Evolutionary conservation across 2,113 vertebrate genomes (phyloP).

Genomic region (Mohoua ochrocephala): DNA sequence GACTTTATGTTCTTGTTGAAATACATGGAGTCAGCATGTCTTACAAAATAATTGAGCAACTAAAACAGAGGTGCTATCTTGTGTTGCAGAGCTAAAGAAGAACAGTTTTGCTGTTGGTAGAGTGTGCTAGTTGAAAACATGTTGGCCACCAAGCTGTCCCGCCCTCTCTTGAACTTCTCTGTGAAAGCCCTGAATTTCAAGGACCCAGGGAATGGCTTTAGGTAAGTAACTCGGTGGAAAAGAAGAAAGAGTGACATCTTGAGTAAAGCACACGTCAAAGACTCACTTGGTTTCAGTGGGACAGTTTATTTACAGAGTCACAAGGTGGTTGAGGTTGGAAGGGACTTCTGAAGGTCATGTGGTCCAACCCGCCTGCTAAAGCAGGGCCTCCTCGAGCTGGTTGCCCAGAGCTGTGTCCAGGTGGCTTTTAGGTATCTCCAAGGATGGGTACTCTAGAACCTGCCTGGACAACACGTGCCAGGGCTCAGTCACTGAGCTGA

Average conservation of each 20-base stretch:
- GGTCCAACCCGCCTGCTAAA: neutral
- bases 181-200: conserved; percentile 45
- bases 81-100: conserved; percentile 58
- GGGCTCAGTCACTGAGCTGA: neutral
- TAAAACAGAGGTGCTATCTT: neutral
- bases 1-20: conserved; percentile 15
- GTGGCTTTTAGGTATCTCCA: neutral
- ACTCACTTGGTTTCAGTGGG: neutral
- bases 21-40: neutral
- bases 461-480: neutral
- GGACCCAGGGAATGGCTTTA: neutral
- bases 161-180: conserved; percentile 45
- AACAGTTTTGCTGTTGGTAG: neutral
- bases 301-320: neutral
- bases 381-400: neutral
- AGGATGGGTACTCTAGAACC: neutral
- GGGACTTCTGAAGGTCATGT: neutral
- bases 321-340: neutral
- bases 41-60: neutral
- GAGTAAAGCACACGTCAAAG: neutral
- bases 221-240: conserved; percentile 34
- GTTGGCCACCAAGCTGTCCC: conserved; percentile 61
- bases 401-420: neutral
- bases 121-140: conserved; percentile 2
- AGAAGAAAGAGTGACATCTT: neutral